These are phyloP conservation scores for Daphoenositta chrysoptera DNA, from an alignment of 2,113 vertebrate species.

Conservation along the genomic window DNA sequence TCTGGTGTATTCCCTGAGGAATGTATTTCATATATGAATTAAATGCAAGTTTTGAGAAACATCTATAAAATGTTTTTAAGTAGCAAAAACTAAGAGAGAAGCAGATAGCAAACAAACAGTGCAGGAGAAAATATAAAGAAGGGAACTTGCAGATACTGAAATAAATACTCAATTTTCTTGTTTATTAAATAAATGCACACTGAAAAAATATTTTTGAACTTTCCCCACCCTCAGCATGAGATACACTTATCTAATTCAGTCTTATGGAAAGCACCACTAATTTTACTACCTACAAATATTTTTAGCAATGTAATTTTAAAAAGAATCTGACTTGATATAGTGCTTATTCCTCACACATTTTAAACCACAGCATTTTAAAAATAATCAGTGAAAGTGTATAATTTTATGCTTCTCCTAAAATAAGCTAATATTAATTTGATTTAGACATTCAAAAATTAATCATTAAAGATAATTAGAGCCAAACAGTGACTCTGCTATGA, in stretches of 20 bases:
- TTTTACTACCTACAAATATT: background rate
- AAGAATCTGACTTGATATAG: background rate
- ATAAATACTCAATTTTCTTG: background rate
- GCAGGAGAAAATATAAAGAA: background rate
- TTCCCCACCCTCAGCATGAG: background rate
- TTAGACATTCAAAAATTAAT: background rate
- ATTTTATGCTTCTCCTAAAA: background rate
- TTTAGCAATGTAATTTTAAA: background rate
- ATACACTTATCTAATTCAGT: background rate
- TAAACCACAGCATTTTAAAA: background rate
- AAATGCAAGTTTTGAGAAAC: background rate
- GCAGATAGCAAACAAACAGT: background rate
- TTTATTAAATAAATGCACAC: background rate
- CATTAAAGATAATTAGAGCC: background rate
- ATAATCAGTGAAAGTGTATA: background rate
- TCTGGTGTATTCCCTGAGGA: background rate
- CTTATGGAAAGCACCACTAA: background rate
- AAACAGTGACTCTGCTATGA: background rate
- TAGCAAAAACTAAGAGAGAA: background rate
- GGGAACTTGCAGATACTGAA: background rate
- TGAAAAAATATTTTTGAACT: background rate
- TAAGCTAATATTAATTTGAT: background rate
- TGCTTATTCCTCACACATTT: background rate
- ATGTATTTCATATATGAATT: background rate
- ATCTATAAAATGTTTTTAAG: background rate